Conservation (phyloP, 2,113 vertebrate species). For the Delphinapterus leucas region DNA sequence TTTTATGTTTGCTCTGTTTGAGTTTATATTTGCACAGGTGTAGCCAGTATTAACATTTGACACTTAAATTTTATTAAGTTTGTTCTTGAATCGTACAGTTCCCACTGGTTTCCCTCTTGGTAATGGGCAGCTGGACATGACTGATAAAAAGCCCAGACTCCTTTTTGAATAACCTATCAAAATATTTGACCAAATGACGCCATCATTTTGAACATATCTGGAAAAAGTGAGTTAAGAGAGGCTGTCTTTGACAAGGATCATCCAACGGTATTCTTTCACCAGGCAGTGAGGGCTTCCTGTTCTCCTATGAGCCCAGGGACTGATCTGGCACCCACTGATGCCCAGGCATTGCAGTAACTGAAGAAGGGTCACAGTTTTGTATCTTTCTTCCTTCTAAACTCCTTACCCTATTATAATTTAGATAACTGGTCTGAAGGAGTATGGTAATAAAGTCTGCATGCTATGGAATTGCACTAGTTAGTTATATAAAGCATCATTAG, state of each 20-base stretch:
- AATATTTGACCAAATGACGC: background rate
- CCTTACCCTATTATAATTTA: background rate
- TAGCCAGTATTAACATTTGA: background rate
- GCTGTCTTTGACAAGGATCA: background rate
- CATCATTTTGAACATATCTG: background rate
- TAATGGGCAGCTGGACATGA: background rate
- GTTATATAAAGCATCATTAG: background rate
- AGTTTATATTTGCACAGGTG: background rate
- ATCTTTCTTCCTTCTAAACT: background rate
- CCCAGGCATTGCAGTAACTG: background rate
- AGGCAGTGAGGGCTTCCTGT: background rate
- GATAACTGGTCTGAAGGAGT: background rate
- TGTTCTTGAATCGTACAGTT: background rate
- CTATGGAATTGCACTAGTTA: background rate
- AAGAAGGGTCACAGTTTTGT: background rate
- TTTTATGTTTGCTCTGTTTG: background rate
- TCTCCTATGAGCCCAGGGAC: background rate
- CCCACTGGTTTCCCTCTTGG: background rate
- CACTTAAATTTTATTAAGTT: background rate
- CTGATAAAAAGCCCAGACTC: background rate
- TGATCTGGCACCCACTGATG: background rate
- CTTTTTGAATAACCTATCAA: background rate
- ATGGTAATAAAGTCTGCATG: background rate
- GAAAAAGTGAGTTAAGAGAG: background rate
- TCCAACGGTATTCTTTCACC: background rate